phyloP scores from a whole-genome alignment of 2,113 vertebrate genomes.

The Apistogramma diplotaenia region DNA sequence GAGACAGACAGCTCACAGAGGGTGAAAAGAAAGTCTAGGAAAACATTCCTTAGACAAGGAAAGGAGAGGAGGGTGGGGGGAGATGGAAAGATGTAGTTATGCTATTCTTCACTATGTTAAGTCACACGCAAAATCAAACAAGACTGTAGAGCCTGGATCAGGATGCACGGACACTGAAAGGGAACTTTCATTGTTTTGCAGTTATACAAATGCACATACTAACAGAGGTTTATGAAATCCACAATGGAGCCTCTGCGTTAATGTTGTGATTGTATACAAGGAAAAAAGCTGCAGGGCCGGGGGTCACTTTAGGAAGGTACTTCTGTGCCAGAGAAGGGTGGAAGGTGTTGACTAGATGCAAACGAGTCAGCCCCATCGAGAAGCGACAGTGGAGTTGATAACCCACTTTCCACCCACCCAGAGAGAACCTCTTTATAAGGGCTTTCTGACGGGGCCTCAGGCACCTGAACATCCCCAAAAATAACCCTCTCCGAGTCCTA shows the following conservation, averaged over 20 bases:
- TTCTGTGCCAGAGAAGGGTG: conserved; percentile 31
- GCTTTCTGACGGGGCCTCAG: conserved; percentile 47
- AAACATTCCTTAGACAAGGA: conserved; percentile 67
- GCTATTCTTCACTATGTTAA: conserved; percentile 3
- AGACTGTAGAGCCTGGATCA: background rate
- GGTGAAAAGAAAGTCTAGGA: conserved; percentile 72
- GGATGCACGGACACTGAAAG: background rate
- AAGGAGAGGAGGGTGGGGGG: conserved; percentile 21
- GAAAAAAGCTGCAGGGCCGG: conserved; percentile 24
- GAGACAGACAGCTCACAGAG: conserved; percentile 68
- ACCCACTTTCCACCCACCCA: conserved; percentile 65
- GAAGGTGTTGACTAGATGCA: conserved; percentile 77
- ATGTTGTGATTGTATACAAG: background rate
- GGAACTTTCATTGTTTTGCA: background rate
- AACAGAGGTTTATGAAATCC: background rate
- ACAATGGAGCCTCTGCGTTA: background rate
- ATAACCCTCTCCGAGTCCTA: conserved; percentile 58
- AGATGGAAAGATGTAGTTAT: conserved; percentile 43
- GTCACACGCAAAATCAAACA: background rate
- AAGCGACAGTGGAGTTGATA: conserved; percentile 64
- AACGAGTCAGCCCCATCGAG: conserved; percentile 67
- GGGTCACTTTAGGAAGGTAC: conserved; percentile 45
- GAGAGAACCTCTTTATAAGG: conserved; percentile 75
- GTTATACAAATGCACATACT: background rate
- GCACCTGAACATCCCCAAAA: conserved; percentile 67